Evolutionary conservation across 2,113 vertebrate species (phyloP), one percentile per base, ranked within the genome.

Genomic region (Corythaeola cristata): DNA sequence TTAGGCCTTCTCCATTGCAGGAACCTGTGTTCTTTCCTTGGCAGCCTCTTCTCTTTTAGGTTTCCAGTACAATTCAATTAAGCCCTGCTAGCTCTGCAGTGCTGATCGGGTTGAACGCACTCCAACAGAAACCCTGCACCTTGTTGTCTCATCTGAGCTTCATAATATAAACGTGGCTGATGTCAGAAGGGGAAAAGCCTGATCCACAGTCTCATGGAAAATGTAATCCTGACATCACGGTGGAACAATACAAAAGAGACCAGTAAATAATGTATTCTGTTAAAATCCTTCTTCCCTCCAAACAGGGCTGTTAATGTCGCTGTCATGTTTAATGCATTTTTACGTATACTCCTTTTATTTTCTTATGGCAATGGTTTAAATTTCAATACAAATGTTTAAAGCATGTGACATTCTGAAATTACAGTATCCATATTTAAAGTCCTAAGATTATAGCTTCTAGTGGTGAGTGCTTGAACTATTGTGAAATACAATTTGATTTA

Each of bases 401-500:
- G 95, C 80, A 87, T 82, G 92, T 56, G 91, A 97, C 71, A 94
- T 78, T 69, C 88, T 87, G 91, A 97, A 96, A 96, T 97, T 94
- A 90, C 56, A 77, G 44, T 83, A 94, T 91, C 78, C 83, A 79
- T 94, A 97, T 89, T 93, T 96, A 95, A 98, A 97, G 97, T 72
- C 81, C 93, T 74, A 73, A 88, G 55, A 97, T 97, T 95, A 84
- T 67, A 96, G 88, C 79, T 93, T 94, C 81, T 55, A 73, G 56
- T 84, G 74, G 83, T 56, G 76, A 89, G 93, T 62, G 49, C 92
- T 30, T 96, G 94, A 96, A 95, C 89, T 97, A 97, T 95, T 97
- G 94, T 91, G 82, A 97, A 97, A 98, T 95, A 95, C 93, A 98
- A 96, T 97, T 96, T 94, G 95, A 98, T 96, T 97, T 97, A 97